These are phyloP conservation scores for Drosophila teissieri DNA, from an alignment of 1,140 invertebrate genomes.

Conservation along the genomic window DNA sequence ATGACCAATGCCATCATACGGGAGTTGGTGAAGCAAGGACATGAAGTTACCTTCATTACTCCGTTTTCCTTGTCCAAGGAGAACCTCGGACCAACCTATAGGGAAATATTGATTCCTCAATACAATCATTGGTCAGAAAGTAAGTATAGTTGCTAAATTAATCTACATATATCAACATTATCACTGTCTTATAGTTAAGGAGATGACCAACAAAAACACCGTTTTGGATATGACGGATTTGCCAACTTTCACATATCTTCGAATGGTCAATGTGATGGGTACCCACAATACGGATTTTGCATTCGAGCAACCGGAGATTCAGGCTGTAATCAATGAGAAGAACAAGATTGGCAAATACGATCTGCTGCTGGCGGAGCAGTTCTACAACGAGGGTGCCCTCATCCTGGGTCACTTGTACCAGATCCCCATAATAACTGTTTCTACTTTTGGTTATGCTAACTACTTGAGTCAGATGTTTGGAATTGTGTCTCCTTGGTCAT, in stretches of 20 bases:
- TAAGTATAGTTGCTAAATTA: constrained; percentile 8
- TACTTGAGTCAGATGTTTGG: constrained; percentile 76
- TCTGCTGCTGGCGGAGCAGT: constrained; percentile 81
- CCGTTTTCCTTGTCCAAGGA: constrained; percentile 58
- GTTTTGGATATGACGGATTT: constrained; percentile 60
- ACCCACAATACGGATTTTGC: constrained; percentile 66
- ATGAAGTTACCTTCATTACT: constrained; percentile 76
- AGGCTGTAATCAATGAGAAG: constrained; percentile 74
- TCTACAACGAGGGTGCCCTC: constrained; percentile 83
- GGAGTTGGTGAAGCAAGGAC: constrained; percentile 63
- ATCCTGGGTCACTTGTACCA: constrained; percentile 82
- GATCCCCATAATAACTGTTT: constrained; percentile 74
- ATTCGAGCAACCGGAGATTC: constrained; percentile 76
- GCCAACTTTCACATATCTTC: constrained; percentile 7
- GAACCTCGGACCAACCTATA: constrained; percentile 71
- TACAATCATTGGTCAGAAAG: constrained; percentile 61
- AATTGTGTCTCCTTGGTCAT: constrained; percentile 73
- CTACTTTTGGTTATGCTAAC: constrained; percentile 75
- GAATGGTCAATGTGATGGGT: constrained; percentile 37
- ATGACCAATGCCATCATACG: constrained; percentile 66
- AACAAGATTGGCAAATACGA: constrained; percentile 83
- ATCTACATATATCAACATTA: too few relatives aligned
- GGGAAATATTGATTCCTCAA: constrained; percentile 55
- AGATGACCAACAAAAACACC: constrained; percentile 15
- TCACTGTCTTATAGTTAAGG: constrained; percentile 18